phyloP scores from a whole-genome alignment of 2,888 invertebrate genomes.

The Amblyjoppa proteus region DNA sequence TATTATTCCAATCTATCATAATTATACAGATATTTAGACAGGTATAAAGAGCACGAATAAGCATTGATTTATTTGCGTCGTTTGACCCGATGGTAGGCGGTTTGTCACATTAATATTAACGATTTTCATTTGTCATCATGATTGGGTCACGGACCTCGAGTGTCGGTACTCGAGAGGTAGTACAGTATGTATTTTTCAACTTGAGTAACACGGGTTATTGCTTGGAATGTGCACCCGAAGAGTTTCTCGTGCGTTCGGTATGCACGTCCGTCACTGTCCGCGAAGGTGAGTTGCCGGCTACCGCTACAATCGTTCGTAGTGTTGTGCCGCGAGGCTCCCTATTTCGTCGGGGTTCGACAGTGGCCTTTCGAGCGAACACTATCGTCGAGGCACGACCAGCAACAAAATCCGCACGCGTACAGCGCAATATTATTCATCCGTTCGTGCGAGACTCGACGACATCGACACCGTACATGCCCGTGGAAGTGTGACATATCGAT shows the following conservation, averaged over 20 bases:
- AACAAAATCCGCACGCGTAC: slow-evolving; percentile 68
- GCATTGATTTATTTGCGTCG: slow-evolving; percentile 69
- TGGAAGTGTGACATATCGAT: slow-evolving; percentile 79
- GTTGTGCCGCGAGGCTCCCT: slow-evolving; percentile 37
- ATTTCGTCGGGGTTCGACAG: slow-evolving; percentile 64
- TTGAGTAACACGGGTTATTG: slow-evolving; percentile 63
- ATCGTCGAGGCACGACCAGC: slow-evolving; percentile 53
- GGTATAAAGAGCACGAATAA: slow-evolving; percentile 64
- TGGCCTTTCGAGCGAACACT: slow-evolving; percentile 61
- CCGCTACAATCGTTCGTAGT: slow-evolving; percentile 48
- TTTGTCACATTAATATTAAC: slow-evolving; percentile 66
- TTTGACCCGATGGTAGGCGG: slow-evolving; percentile 32
- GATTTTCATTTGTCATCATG: slow-evolving; percentile 72
- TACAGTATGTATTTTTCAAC: slow-evolving; percentile 36
- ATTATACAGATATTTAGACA: slow-evolving; percentile 60
- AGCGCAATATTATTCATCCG: slow-evolving; percentile 78
- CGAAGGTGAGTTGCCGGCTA: slow-evolving; percentile 31
- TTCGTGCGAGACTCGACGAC: slow-evolving; percentile 75
- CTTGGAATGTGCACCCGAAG: slow-evolving; percentile 62
- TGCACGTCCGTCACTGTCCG: slow-evolving; percentile 61
- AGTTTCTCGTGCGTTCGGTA: slow-evolving; percentile 60
- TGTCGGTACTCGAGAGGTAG: not conserved
- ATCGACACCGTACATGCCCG: slow-evolving; percentile 78
- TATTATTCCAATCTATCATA: slow-evolving; percentile 45
- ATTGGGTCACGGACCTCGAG: slow-evolving; percentile 50